phyloP scores from a whole-genome alignment of 2,797 vertebrate species.

The Percopsis omiscomaycus region DNA sequence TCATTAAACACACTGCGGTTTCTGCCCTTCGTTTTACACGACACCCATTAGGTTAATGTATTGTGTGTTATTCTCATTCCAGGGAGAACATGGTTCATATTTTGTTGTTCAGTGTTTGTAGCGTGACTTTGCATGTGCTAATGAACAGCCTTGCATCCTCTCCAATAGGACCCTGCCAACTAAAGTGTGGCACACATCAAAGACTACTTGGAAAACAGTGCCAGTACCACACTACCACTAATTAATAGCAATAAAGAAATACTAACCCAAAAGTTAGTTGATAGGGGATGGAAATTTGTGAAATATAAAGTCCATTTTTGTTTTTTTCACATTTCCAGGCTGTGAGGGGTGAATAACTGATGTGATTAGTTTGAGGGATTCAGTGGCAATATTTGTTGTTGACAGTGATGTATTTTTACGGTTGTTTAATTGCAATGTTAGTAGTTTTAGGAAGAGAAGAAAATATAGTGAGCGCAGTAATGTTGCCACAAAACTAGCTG shows the following conservation, averaged over 20 bases:
- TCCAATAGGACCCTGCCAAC: conserved; percentile 15
- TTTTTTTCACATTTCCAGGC: not conserved
- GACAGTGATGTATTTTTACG: too few relatives aligned
- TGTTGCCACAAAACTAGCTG: too few relatives aligned
- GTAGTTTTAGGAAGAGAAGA: too few relatives aligned
- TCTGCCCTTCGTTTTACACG: not conserved
- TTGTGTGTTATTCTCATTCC: conserved; percentile 24
- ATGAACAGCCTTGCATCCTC: conserved; percentile 26
- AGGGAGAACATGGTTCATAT: conserved; percentile 6
- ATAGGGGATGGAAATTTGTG: conserved; percentile 1
- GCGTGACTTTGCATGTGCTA: conserved; percentile 43
- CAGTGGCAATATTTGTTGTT: too few relatives aligned
- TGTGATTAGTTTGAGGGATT: too few relatives aligned
- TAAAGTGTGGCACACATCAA: conserved; percentile 25
- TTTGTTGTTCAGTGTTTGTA: conserved; percentile 14
- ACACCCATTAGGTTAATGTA: conserved; percentile 26
- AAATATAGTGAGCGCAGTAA: too few relatives aligned
- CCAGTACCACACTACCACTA: conserved; percentile 46
- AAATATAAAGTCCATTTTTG: not conserved
- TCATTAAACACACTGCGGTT: conserved; percentile 19
- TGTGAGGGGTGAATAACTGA: too few relatives aligned
- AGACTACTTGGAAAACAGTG: conserved; percentile 33
- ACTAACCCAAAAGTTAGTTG: conserved; percentile 23
- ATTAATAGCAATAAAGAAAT: conserved; percentile 43
- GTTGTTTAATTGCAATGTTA: too few relatives aligned